These are phyloP conservation scores for Sebastes taczanowskii DNA, from an alignment of 2,797 vertebrate genomes.

Conservation along the genomic window DNA sequence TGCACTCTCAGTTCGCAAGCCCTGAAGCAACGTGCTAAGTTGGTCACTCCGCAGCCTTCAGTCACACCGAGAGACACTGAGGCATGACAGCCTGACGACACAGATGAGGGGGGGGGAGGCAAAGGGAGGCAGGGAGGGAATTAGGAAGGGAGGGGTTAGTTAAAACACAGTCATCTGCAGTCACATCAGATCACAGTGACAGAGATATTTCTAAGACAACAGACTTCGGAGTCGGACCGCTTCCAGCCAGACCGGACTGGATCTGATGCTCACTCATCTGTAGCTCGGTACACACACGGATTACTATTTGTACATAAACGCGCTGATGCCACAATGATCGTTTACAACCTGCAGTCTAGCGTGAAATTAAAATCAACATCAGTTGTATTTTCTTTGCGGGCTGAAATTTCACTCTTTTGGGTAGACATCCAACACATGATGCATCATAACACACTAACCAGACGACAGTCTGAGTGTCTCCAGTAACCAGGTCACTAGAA, in stretches of 20 bases:
- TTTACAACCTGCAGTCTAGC: background rate
- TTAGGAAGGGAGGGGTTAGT: constrained; percentile 8
- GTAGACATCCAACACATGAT: background rate
- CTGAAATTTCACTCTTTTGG: background rate
- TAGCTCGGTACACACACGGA: background rate
- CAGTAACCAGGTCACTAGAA: constrained; percentile 36
- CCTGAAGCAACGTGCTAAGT: constrained; percentile 55
- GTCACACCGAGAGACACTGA: constrained; percentile 47
- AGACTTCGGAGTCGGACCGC: constrained; percentile 10
- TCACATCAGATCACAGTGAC: constrained; percentile 55
- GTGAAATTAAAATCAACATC: background rate
- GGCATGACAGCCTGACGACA: constrained; percentile 52
- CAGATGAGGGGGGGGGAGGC: constrained; percentile 26
- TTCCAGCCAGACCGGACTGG: constrained; percentile 13
- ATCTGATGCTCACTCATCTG: constrained; percentile 7
- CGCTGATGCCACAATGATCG: background rate
- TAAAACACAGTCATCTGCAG: constrained; percentile 55
- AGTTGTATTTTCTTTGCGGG: background rate
- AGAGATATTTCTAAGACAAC: constrained; percentile 43
- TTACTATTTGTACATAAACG: background rate
- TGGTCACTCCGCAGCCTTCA: constrained; percentile 65
- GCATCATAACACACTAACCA: background rate
- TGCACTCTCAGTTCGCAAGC: constrained; percentile 32
- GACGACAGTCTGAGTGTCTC: background rate
- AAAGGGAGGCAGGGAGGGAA: constrained; percentile 10